A percentile compares a stretch with the other conserved stretches of the same genome.
Conservation (phyloP, 1,140 invertebrate genomes). For the Epicauta chinensis region DNA sequence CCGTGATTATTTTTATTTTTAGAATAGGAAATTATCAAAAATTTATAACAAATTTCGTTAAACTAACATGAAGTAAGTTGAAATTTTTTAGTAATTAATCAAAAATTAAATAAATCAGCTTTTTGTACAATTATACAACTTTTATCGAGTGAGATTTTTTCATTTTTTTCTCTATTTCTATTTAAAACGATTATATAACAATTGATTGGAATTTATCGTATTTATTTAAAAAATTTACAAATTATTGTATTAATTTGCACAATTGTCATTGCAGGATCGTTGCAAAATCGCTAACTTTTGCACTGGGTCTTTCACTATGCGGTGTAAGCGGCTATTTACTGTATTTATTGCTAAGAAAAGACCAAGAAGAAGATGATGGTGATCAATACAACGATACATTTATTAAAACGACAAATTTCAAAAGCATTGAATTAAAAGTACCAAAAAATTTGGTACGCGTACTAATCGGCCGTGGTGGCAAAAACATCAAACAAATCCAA, state of each 20-base stretch:
- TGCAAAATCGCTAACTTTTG: slow-evolving; percentile 29
- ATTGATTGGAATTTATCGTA: too few species aligned
- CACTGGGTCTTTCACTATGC: slow-evolving; percentile 43
- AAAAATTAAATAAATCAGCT: too few species aligned
- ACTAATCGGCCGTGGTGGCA: slow-evolving; percentile 59
- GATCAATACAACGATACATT: slow-evolving; percentile 29
- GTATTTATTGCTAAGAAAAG: slow-evolving; percentile 44
- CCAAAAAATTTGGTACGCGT: slow-evolving; percentile 44
- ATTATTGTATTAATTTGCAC: background rate
- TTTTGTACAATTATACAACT: too few species aligned
- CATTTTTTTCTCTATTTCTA: too few species aligned
- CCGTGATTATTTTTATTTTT: too few species aligned
- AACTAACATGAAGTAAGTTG: too few species aligned
- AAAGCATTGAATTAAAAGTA: slow-evolving; percentile 43
- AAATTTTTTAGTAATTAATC: too few species aligned
- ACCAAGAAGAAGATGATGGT: slow-evolving; percentile 42
- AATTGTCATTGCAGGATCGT: slow-evolving; percentile 18
- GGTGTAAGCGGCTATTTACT: slow-evolving; percentile 42
- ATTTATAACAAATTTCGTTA: too few species aligned
- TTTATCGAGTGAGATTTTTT: too few species aligned
- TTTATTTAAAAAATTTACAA: too few species aligned
- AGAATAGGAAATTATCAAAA: too few species aligned
- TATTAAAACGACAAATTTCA: slow-evolving; percentile 33
- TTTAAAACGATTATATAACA: too few species aligned
- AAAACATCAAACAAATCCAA: slow-evolving; percentile 64